Base-by-base conservation (phyloP, 2,888 invertebrate genomes). In the Suillia variegata region DNA sequence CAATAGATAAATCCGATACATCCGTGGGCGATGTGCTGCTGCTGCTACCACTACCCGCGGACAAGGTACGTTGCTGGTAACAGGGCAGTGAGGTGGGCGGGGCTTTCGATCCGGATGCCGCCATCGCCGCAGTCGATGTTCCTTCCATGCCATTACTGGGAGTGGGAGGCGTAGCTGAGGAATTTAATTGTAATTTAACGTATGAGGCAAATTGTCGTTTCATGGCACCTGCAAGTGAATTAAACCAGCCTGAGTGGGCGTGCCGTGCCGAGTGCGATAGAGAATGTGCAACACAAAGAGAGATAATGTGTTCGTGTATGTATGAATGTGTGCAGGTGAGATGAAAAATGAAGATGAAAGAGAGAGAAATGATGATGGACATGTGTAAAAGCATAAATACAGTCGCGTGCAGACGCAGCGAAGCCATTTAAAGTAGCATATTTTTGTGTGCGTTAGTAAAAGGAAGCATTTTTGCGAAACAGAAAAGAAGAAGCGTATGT, bases 181-280 rank as follows among this genome's bases (percentile, higher is more conserved):
- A 65, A 65, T 71, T 85, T 73, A 88, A 86, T 84, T 92, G 89
- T 83, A 91, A 86, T 85, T 92, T 92, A 77, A 91, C 89, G 84
- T 92, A 92, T 70, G 91, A 90, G 78, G 91, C 89, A 83, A 92
- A 91, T 79, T 91, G 88, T 82, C 91, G 90, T 84, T 91, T 92
- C 83, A 87, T 85, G 79, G 87, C 86, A 83, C 87, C 87, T 81
- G 87, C 86, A 82, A 87, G 83, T 80, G 87, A 86, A 85, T 87
- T 86, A 84, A 87, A 86, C 87, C 87, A 87, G 86, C 87, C 82
- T 80, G 63, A 65, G 62, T 53, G 59, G 33, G 51, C 54, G 57
- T 56, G n/a, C n/a, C n/a, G n/a, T n/a, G n/a, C n/a, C n/a, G 18
- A 20, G 53, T 17, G 53, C 38, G 20, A n/a, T 42, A 15, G n/a